Conservation (phyloP, 2,113 vertebrate genomes). For the Cephalopholis sonnerati region DNA sequence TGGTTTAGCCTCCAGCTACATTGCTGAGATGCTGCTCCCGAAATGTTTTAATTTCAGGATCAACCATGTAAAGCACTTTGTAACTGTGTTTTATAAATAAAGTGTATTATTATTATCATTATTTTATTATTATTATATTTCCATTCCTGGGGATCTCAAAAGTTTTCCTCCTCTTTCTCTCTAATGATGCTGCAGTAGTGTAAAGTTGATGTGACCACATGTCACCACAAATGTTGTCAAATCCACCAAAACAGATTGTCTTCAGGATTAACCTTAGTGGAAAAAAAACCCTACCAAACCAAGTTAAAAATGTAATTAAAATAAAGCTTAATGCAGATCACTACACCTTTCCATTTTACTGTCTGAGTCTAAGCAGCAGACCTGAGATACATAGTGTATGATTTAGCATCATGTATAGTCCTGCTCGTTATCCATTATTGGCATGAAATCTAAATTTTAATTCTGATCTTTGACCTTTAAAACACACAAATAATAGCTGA, state of each 20-base stretch:
- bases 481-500: conserved; percentile 41
- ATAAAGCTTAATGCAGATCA: neutral
- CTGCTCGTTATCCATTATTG: neutral
- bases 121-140: too few species aligned
- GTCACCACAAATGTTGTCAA: neutral
- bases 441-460: conserved; percentile 34
- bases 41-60: too few species aligned
- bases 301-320: neutral
- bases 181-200: neutral
- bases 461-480: conserved; percentile 43
- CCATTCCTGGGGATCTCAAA: too few species aligned
- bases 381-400: neutral
- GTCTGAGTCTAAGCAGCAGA: neutral
- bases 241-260: neutral
- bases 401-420: neutral
- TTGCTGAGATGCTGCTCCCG: too few species aligned
- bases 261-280: neutral
- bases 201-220: neutral
- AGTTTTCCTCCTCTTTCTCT: neutral
- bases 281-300: neutral
- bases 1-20: too few species aligned
- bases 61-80: too few species aligned
- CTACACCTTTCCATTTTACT: neutral
- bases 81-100: too few species aligned
- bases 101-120: too few species aligned